Evolutionary conservation across 35 echinoderm and acorn worm genomes (phyloP), one percentile per base, ranked within the genome.

Genomic region (Hemicentrotus pulcherrimus): DNA sequence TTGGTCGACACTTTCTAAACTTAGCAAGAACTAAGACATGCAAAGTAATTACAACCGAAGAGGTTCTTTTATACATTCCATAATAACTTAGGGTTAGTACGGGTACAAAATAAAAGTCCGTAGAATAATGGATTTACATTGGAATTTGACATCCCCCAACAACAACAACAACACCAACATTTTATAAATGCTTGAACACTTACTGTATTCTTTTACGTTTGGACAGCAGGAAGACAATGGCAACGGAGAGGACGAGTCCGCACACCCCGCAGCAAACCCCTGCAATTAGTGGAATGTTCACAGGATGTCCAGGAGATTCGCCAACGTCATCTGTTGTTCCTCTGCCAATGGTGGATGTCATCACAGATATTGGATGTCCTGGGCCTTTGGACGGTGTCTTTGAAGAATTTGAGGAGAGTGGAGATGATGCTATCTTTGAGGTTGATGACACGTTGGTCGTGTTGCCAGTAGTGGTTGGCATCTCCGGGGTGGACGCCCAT

Each of bases 181-280:
- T n/a, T n/a, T n/a, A n/a, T n/a, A n/a, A n/a, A n/a, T n/a, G n/a
- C n/a, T n/a, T n/a, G n/a, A n/a, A n/a, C n/a, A n/a, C 88, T 90
- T 90, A 90, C 88, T 90, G 88, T 32, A 90, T 47, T 90, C n/a
- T 33, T 47, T 90, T 90, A 1, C 88, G 88, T 90, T 47, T 90
- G 88, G 32, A 33, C 32, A 90, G 12, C 13, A 90, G 18, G 9
- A 35, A 90, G 46, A 90, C 46, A 47, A 90, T 19, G 32, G 45
- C 32, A 18, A 90, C 32, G 24, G 46, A 45, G 88, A 90, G 88
- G 32, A 90, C 4, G 88, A 90, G 14, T 16, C 30, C 88, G n/a
- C 88, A 90, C 12, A 90, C 46, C 32, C 88, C 88, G 4, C 88
- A 19, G 88, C 32, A 45, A 9, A 90, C 9, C 46, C 88, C 88